These are phyloP conservation scores for Holacanthella duospinosa DNA, from an alignment of 2,888 invertebrate species.

Conservation along the genomic window DNA sequence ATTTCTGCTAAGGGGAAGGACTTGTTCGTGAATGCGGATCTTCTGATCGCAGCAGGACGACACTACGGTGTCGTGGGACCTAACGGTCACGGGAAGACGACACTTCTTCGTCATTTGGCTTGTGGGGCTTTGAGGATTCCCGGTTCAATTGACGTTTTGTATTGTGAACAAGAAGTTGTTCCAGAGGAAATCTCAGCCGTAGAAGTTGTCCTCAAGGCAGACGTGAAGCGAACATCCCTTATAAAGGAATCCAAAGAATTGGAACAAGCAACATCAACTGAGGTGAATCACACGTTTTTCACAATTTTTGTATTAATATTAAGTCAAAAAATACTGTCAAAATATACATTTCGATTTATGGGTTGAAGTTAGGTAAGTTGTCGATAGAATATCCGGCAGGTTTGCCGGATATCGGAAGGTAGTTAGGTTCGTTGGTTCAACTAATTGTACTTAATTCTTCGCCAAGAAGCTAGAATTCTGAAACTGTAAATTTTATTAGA, in stretches of 20 bases:
- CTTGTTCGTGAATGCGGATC: slow-evolving; percentile 87
- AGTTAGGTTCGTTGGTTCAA: too few relatives aligned
- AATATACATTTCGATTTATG: too few relatives aligned
- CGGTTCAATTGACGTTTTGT: slow-evolving; percentile 85
- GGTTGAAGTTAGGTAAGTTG: too few relatives aligned
- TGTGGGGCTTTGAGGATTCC: slow-evolving; percentile 85
- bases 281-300: slow-evolving; percentile 50
- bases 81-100: slow-evolving; percentile 98
- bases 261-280: slow-evolving; percentile 58
- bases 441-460: too few relatives aligned
- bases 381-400: slow-evolving; percentile 37
- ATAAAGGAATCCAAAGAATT: slow-evolving; percentile 72
- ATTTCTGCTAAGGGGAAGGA: slow-evolving; percentile 96
- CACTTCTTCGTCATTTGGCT: slow-evolving; percentile 82
- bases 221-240: slow-evolving; percentile 72
- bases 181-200: slow-evolving; percentile 90
- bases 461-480: too few relatives aligned
- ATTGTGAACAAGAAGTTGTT: slow-evolving; percentile 96
- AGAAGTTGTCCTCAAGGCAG: slow-evolving; percentile 83
- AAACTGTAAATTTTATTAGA: too few relatives aligned
- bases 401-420: not conserved
- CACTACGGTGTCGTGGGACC: slow-evolving; percentile 97
- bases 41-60: slow-evolving; percentile 83
- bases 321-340: too few relatives aligned
- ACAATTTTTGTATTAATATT: too few relatives aligned